These are phyloP conservation scores for Chrysodeixis includens DNA, from an alignment of 2,888 invertebrate genomes.

Conservation along the genomic window DNA sequence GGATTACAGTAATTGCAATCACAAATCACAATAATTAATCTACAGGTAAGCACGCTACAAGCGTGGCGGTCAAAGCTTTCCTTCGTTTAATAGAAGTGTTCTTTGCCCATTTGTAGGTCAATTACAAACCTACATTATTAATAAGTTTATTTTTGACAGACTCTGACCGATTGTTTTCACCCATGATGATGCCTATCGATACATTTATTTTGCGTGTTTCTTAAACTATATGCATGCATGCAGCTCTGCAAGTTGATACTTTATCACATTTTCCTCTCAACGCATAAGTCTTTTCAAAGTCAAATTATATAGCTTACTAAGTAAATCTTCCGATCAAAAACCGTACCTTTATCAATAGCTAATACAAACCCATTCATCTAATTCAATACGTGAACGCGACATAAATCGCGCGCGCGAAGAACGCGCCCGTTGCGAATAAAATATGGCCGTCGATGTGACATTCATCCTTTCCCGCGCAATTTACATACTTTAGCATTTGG, in stretches of 20 bases:
- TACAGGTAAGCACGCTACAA: too few relatives aligned
- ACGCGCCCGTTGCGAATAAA: conserved; percentile 62
- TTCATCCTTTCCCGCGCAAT: conserved; percentile 74
- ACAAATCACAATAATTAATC: too few relatives aligned
- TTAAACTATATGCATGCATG: too few relatives aligned
- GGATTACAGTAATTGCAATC: too few relatives aligned
- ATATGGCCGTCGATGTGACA: conserved; percentile 68
- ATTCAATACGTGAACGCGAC: conserved; percentile 64
- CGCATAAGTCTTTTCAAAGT: conserved; percentile 29
- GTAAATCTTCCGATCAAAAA: conserved; percentile 43
- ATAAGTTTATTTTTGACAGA: too few relatives aligned
- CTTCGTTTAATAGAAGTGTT: too few relatives aligned
- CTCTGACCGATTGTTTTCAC: too few relatives aligned
- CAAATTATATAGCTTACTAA: conserved; percentile 23
- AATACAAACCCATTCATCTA: conserved; percentile 66
- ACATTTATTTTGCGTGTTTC: too few relatives aligned
- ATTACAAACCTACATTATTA: too few relatives aligned
- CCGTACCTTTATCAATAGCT: conserved; percentile 52
- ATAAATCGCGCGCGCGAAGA: conserved; percentile 63
- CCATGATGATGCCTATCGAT: too few relatives aligned
- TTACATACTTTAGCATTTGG: conserved; percentile 70
- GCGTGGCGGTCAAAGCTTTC: too few relatives aligned
- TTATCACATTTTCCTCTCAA: neutral
- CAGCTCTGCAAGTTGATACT: neutral
- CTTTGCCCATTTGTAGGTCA: too few relatives aligned